Base-by-base conservation (phyloP, 37 sponge, comb jelly and placozoan genomes). In the Beroe ovata region DNA sequence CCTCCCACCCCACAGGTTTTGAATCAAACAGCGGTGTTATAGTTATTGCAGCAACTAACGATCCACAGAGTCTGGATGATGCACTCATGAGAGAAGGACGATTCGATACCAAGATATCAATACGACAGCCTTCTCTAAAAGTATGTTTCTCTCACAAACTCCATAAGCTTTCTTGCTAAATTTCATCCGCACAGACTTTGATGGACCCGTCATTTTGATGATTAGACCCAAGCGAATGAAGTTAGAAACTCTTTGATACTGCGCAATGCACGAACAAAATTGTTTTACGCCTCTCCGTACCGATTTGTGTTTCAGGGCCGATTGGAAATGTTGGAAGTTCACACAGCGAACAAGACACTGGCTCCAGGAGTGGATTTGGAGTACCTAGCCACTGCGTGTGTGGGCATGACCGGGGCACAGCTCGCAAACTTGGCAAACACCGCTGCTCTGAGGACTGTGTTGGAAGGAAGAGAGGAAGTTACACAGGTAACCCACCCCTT, bases 1-100 rank as follows among this genome's bases (percentile, higher is more conserved):
- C n/a, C n/a, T n/a, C n/a, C n/a, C n/a, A n/a, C n/a, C 59, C 63
- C 63, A 1, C 84, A 77, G 84, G 84, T 20, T 77, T 77, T 77
- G 84, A 77, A 28, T 1, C 26, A 14, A 77, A 39, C 4, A 42
- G 21, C 28, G 54, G 54, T 2, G 84, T 77, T 8, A 77, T 77
- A 4, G 84, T 77, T 21, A 77, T 77, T 22, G 84, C 84, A 40
- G 84, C 84, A 3, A 77, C 84, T 1, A 77, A 77, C 84, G 84
- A 77, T 20, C 84, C 42, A 1, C 28, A 37, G 28, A 42, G 26
- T 2, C 47, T 77, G 84, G 84, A 77, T 36, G 47, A 40, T 16
- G 84, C 84, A 14, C 84, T 77, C 4, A 39, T 36, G 22, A 38
- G 84, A 54, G 84, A 77, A 54, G 84, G 84, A 39, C 41, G 84